phyloP scores from a whole-genome alignment of 2,888 invertebrate genomes.

The Gandaritis pyraliata region DNA sequence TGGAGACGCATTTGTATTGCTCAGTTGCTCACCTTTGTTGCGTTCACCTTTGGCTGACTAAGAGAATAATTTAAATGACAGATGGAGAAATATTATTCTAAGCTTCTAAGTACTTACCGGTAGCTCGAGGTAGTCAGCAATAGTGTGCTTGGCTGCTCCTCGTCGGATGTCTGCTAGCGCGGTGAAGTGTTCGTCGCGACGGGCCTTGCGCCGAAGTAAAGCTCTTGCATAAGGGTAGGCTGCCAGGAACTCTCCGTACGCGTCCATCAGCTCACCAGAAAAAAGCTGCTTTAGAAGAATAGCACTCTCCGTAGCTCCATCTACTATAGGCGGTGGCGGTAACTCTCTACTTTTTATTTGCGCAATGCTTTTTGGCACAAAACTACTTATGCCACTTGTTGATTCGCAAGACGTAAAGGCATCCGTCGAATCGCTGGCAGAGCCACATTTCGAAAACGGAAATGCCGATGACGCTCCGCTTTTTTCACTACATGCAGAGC shows the following conservation, averaged over 20 bases:
- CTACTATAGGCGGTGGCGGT: conserved; percentile 58
- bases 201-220: conserved; percentile 85
- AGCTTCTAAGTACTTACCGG: conserved; percentile 84
- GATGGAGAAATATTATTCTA: conserved; percentile 23
- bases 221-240: conserved; percentile 85
- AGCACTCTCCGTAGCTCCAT: conserved; percentile 69
- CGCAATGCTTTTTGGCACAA: conserved; percentile 67
- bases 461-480: conserved; percentile 79
- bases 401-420: conserved; percentile 79
- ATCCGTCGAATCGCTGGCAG: conserved; percentile 72
- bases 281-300: conserved; percentile 85
- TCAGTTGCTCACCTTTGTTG: conserved; percentile 53
- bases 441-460: conserved; percentile 81
- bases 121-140: conserved; percentile 86
- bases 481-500: conserved; percentile 78
- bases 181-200: conserved; percentile 87
- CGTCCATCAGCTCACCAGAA: conserved; percentile 86
- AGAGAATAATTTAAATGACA: conserved; percentile 43
- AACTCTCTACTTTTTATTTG: conserved; percentile 72
- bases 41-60: conserved; percentile 41
- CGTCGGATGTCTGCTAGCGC: conserved; percentile 87
- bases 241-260: conserved; percentile 87
- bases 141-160: conserved; percentile 86
- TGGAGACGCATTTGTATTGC: conserved; percentile 57
- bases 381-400: conserved; percentile 75